These are phyloP conservation scores for Ophiothrix spiculata DNA, from an alignment of 35 echinoderm and acorn worm species.

Conservation along the genomic window DNA sequence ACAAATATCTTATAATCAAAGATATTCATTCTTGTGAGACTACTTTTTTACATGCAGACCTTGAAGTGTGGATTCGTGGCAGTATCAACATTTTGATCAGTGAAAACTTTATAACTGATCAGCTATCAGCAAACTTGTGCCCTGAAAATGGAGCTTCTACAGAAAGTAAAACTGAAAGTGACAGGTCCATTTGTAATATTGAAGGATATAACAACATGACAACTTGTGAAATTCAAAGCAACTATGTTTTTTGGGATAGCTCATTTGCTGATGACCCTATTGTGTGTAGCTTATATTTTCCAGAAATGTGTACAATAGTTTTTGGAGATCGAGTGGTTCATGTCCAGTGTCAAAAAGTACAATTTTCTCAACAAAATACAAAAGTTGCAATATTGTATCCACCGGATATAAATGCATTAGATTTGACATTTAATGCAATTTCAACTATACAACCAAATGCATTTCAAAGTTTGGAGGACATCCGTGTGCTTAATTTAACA, in stretches of 20 bases:
- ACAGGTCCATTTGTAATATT: background rate
- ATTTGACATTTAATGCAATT: background rate
- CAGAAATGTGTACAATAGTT: background rate
- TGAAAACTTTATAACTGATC: background rate
- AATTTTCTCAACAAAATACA: background rate
- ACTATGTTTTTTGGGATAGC: background rate
- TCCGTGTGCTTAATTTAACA: background rate
- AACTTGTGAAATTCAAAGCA: background rate
- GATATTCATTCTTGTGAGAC: background rate
- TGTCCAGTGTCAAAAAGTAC: background rate
- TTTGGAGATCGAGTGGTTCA: background rate
- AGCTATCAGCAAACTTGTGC: background rate
- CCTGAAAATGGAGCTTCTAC: background rate
- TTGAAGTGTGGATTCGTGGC: background rate
- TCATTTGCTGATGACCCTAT: background rate
- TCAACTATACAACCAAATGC: background rate
- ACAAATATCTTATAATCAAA: background rate
- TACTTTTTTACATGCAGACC: background rate
- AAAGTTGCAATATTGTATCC: background rate
- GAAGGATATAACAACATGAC: background rate
- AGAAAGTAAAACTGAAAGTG: background rate
- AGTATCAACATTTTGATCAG: background rate
- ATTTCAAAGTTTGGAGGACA: background rate
- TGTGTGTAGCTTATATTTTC: background rate
- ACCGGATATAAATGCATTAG: background rate